Base-by-base conservation (phyloP, 2,888 invertebrate genomes). In the Linnaemya tessellans region DNA sequence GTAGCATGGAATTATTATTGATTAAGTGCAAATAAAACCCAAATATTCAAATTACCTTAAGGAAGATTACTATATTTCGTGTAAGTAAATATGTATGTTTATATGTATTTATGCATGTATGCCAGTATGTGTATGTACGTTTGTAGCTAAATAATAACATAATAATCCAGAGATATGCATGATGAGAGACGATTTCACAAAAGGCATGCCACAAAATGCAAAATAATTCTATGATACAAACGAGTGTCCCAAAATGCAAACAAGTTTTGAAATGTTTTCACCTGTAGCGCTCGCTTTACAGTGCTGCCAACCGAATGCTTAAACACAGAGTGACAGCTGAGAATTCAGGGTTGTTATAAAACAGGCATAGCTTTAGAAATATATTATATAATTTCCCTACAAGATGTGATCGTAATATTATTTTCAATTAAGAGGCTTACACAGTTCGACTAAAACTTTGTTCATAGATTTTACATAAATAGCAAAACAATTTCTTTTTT, bases 171-270 rank as follows among this genome's bases (percentile, higher is more conserved):
- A 9, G 9, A 20, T 35, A 51, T 35, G 20, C 51, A 74, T 22
- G 25, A 22, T 38, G 58, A 35, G 60, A 38, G 75, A 84, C 49
- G 70, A 80, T 60, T 84, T 77, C 77, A 84, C 84, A 80, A 70
- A 38, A 74, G 62, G 62, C 84, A 81, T 80, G 81, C 84, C 78
- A 85, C 84, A 81, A 65, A 54, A 82, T 80, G 82, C 75, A 85
- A 65, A 67, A 15, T 20, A 70, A 15, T 22, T 38, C 8, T 35
- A n/a, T 22, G 20, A 1, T 20, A 22, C n/a, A 20, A 22, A 43
- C 0, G 13, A 18, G 4, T 49, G 30, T 54, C 41, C 25, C 41
- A n/a, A 71, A 41, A 58, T 46, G 25, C 25, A 25, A 46, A 25
- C 43, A 65, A 15, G 43, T 35, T 20, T 41, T 62, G 3, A 62